Percentiles rank a stretch among this genome's conserved stretches.
Evolutionary conservation across 2,797 vertebrate species (phyloP).

Genomic region (Bufotes viridis): DNA sequence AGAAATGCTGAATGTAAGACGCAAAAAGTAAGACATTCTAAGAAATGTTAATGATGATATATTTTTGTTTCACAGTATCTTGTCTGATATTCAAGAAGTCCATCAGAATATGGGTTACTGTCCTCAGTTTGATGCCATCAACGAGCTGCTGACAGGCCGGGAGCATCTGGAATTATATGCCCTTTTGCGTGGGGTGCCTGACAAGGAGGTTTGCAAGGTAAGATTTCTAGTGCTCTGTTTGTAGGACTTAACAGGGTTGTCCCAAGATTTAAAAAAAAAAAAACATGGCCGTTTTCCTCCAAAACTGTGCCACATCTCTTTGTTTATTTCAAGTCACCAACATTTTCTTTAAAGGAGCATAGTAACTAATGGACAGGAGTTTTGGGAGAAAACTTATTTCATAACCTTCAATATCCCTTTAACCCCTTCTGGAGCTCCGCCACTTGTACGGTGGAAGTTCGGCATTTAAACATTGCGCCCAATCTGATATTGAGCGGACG

Average conservation of each 20-base stretch:
- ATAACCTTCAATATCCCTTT: no score
- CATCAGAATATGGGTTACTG: slow-evolving; percentile 97
- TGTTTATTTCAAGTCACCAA: no score
- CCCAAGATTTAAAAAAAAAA: no score
- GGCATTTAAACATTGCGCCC: no score
- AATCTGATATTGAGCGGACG: no score
- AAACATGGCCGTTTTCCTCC: no score
- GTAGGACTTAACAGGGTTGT: background rate
- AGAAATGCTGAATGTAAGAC: background rate
- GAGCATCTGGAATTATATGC: slow-evolving; percentile 97
- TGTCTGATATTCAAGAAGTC: slow-evolving; percentile 89
- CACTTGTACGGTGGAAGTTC: no score
- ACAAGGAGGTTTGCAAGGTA: slow-evolving; percentile 93
- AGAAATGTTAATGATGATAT: background rate
- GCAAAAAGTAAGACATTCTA: background rate
- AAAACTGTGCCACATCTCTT: no score
- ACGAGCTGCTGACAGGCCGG: slow-evolving; percentile 91
- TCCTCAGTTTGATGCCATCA: slow-evolving; percentile 95
- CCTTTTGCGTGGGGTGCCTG: slow-evolving; percentile 89
- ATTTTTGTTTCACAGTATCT: slow-evolving; percentile 76
- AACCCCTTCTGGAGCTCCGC: no score
- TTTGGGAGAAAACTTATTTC: no score
- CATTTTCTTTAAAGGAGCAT: no score
- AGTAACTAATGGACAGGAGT: no score
- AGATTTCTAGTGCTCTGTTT: slow-evolving; percentile 24